phyloP scores from a whole-genome alignment of 2,797 vertebrate genomes.

The Fundulus diaphanus region DNA sequence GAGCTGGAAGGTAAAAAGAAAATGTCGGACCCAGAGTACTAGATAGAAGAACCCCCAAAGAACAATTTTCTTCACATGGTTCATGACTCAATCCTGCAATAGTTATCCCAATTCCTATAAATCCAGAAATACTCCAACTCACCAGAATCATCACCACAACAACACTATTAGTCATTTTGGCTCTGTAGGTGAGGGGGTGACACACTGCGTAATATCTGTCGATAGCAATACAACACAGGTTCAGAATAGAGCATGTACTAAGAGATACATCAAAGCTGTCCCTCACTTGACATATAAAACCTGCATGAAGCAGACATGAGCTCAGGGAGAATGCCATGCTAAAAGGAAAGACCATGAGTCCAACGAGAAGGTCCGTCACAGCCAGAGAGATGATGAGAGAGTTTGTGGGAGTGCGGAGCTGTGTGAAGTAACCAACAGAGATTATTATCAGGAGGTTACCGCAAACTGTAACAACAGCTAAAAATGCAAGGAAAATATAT shows the following conservation, averaged over 20 bases:
- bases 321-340: slow-evolving; percentile 13
- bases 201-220: slow-evolving; percentile 82
- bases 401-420: slow-evolving; percentile 87
- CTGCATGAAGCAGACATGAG: slow-evolving; percentile 1
- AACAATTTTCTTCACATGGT: neutral
- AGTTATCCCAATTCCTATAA: neutral
- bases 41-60: neutral
- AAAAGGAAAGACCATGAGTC: slow-evolving; percentile 48
- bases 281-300: slow-evolving; percentile 30
- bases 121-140: neutral
- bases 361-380: slow-evolving; percentile 85
- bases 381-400: slow-evolving; percentile 87
- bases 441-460: slow-evolving; percentile 81
- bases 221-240: slow-evolving; percentile 57
- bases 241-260: slow-evolving; percentile 36
- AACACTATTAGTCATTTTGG: neutral
- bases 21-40: neutral
- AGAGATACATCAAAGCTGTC: slow-evolving; percentile 20
- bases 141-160: neutral
- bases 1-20: neutral
- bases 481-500: slow-evolving; percentile 1
- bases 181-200: slow-evolving; percentile 81
- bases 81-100: neutral
- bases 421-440: slow-evolving; percentile 87
- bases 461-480: slow-evolving; percentile 27